These are phyloP conservation scores for Engystomops pustulosus DNA, from an alignment of 2,113 vertebrate genomes.

Conservation along the genomic window DNA sequence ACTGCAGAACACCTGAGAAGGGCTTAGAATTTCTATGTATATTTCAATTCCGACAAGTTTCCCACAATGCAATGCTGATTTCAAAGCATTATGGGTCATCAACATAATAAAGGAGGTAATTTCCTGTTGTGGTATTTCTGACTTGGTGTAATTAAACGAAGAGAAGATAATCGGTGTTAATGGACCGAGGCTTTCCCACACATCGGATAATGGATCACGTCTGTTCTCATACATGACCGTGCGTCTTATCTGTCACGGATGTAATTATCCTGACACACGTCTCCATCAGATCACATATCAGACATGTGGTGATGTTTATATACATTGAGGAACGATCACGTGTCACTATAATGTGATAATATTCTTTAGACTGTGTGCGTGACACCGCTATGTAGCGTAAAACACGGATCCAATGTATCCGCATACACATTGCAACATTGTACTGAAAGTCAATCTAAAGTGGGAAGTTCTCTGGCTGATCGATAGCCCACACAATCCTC, in stretches of 20 bases:
- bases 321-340: background rate
- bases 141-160: too few species aligned
- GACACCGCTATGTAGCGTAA: background rate
- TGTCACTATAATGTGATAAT: background rate
- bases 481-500: too few species aligned
- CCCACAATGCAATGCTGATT: too few species aligned
- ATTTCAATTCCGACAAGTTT: too few species aligned
- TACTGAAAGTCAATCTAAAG: too few species aligned
- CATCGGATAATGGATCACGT: background rate
- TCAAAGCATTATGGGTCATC: background rate
- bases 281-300: background rate
- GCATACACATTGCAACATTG: too few species aligned
- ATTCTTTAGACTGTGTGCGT: background rate
- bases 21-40: too few species aligned
- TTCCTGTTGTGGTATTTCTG: too few species aligned
- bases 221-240: background rate
- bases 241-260: background rate
- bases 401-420: background rate
- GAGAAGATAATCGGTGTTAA: background rate
- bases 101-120: too few species aligned
- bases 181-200: background rate
- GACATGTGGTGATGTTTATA: background rate
- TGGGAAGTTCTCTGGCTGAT: too few species aligned
- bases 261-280: background rate
- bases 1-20: constrained; percentile 19